phyloP scores from a whole-genome alignment of 2,888 invertebrate genomes.

The Sympetrum striolatum region DNA sequence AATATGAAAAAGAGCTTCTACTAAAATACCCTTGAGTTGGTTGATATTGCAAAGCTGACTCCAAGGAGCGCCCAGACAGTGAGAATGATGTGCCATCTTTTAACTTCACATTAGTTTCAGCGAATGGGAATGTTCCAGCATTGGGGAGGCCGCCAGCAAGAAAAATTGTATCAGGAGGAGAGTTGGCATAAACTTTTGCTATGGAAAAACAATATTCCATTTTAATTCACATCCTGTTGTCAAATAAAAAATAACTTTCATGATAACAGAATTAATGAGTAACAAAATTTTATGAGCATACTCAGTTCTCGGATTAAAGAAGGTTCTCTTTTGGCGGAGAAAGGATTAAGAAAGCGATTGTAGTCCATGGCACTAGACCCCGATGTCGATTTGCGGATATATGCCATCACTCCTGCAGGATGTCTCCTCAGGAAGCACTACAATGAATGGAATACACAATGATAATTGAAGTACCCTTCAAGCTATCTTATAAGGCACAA shows the following conservation, averaged over 20 bases:
- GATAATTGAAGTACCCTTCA: no score
- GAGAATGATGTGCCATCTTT: slow-evolving; percentile 64
- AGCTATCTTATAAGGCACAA: no score
- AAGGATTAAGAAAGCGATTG: slow-evolving; percentile 60
- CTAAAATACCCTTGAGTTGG: slow-evolving; percentile 71
- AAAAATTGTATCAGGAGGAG: slow-evolving; percentile 63
- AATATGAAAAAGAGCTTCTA: no score
- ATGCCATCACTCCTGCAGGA: not conserved
- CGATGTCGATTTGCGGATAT: not conserved
- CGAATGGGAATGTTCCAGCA: slow-evolving; percentile 74
- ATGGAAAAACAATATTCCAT: slow-evolving; percentile 48
- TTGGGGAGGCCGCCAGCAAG: slow-evolving; percentile 79
- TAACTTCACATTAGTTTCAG: slow-evolving; percentile 66
- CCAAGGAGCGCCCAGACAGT: slow-evolving; percentile 67
- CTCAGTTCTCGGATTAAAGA: slow-evolving; percentile 64
- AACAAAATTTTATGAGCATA: slow-evolving; percentile 50
- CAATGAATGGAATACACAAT: not conserved
- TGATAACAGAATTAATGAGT: not conserved
- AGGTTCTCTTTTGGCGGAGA: slow-evolving; percentile 61
- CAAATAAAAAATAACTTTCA: not conserved
- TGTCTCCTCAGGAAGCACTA: not conserved
- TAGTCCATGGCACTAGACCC: slow-evolving; percentile 58
- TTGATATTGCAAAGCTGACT: slow-evolving; percentile 75
- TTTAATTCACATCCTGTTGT: not conserved
- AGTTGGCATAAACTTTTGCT: slow-evolving; percentile 64